phyloP scores from a whole-genome alignment of 1,140 invertebrate species.

The Papilio helenus region DNA sequence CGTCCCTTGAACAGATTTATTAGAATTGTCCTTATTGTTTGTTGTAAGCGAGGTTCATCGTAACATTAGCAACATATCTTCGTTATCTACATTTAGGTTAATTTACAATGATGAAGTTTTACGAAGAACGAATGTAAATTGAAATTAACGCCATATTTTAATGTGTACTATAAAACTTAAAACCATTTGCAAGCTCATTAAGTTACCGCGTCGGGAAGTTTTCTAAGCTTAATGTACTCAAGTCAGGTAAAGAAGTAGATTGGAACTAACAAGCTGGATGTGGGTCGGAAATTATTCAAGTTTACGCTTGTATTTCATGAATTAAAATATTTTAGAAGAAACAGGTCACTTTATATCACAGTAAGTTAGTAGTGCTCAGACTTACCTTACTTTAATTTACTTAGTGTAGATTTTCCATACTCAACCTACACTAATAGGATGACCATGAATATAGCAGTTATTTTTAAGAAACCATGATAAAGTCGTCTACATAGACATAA shows the following conservation, averaged over 20 bases:
- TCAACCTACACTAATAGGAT: neutral
- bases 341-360: neutral
- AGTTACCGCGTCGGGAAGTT: neutral
- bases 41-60: too few relatives aligned
- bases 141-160: neutral
- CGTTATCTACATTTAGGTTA: neutral
- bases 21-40: too few relatives aligned
- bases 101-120: neutral
- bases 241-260: constrained; percentile 19
- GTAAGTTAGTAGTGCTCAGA: neutral
- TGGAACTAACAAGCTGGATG: constrained; percentile 18
- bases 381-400: too few relatives aligned
- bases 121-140: neutral
- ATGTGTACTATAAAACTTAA: constrained; percentile 7
- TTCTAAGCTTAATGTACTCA: constrained; percentile 14
- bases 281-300: constrained; percentile 7
- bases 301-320: neutral
- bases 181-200: constrained; percentile 21
- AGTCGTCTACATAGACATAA: too few relatives aligned
- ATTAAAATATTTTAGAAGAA: neutral
- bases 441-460: neutral
- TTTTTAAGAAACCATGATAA: too few relatives aligned
- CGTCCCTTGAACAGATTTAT: too few relatives aligned
- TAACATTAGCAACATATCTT: neutral
- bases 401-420: neutral